Base-by-base conservation (phyloP, 1,140 invertebrate species). In the Zophobas morio region DNA sequence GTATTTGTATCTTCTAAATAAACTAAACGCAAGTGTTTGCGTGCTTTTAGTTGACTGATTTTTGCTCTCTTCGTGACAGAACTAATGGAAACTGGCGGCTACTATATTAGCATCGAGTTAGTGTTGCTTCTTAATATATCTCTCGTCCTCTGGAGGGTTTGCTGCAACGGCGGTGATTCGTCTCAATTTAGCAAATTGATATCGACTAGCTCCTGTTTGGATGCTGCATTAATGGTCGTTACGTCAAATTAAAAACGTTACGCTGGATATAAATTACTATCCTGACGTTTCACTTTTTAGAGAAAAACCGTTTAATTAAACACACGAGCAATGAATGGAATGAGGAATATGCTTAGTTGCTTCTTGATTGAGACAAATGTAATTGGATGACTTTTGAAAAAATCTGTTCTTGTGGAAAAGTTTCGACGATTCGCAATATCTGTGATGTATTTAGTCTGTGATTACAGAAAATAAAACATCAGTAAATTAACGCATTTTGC, bases 101-200 rank as follows among this genome's bases (percentile, higher is more conserved):
- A 74, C 56, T 78, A 71, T 72, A 78, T 78, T 78, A 78, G 77
- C 77, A 73, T 74, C 72, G 73, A 78, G 77, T 78, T 78, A 78
- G 60, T 73, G 73, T 49, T 60, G 60, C 60, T 70, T 78, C 77
- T 73, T 78, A 75, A 78, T 78, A 74, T 70, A 78, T 78, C 73
- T 71, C 47, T 70, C 37, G 47, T 63, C 63, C 70, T 53, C 56
- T 60, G 34, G 73, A 53, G 54, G 39, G 8, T 49, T 49, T 33
- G 42, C 53, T 4, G 70, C n/a, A 42, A 8, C 73, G 32, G 34
- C 40, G 75, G 78, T 76, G 78, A 79, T 79, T 79, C 78, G 74
- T 79, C 78, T 79, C 78, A 76, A 79, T 79, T 79, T 79, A 60
- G 34, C 75, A 79, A 79, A 79, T 79, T 79, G 78, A 76, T 79